Conservation (phyloP, 2,888 invertebrate genomes). For the Crematogaster levior region DNA sequence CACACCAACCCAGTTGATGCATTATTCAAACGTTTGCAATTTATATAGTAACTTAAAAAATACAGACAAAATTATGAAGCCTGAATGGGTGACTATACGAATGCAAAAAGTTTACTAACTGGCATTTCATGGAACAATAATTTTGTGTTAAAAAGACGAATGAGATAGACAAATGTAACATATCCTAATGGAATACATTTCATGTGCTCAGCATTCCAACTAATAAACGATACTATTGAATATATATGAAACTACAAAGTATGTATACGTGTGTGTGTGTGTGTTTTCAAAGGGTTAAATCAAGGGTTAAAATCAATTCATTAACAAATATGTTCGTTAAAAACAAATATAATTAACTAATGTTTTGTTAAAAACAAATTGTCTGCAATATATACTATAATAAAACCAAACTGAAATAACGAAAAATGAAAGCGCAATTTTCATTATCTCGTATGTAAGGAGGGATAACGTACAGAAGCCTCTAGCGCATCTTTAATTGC, state of each 20-base stretch:
- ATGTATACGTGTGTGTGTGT: too few relatives aligned
- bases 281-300: not conserved
- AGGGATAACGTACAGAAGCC: slow-evolving; percentile 61
- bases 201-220: slow-evolving; percentile 41
- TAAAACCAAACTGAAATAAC: slow-evolving; percentile 17
- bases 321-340: slow-evolving; percentile 5
- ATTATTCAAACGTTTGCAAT: not conserved
- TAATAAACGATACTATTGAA: not conserved
- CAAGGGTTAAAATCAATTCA: slow-evolving; percentile 5
- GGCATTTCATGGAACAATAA: not conserved
- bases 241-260: not conserved
- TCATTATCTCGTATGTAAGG: slow-evolving; percentile 28
- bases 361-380: not conserved
- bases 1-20: not conserved
- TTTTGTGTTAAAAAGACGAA: not conserved
- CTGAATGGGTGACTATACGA: not conserved
- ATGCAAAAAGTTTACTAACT: not conserved
- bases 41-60: not conserved
- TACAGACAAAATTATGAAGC: not conserved
- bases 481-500: slow-evolving; percentile 68
- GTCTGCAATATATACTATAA: not conserved
- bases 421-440: slow-evolving; percentile 23
- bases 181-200: not conserved
- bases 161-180: not conserved
- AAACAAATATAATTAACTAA: not conserved